Evolutionary conservation across 2,113 vertebrate species (phyloP).

Genomic region (Ammodytes marinus): DNA sequence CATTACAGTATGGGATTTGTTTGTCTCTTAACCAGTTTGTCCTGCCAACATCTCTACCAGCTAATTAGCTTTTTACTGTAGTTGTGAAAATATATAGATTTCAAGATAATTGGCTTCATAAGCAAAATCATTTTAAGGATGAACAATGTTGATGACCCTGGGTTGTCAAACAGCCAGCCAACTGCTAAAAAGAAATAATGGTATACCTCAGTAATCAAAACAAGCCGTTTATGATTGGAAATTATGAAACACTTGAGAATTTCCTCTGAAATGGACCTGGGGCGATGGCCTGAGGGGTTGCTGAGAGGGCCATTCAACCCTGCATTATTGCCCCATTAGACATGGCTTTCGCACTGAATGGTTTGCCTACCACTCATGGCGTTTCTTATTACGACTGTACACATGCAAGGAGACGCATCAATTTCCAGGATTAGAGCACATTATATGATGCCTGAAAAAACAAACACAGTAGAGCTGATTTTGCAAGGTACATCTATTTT

Average conservation of each 20-base stretch:
- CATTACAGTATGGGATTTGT: slow-evolving; percentile 36
- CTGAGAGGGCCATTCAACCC: slow-evolving; percentile 67
- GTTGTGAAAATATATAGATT: slow-evolving; percentile 27
- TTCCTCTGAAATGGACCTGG: slow-evolving; percentile 70
- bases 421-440: slow-evolving; percentile 53
- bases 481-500: slow-evolving; percentile 76
- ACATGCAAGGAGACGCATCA: slow-evolving; percentile 62
- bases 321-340: slow-evolving; percentile 77
- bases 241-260: slow-evolving; percentile 76
- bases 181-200: slow-evolving; percentile 61
- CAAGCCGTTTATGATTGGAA: slow-evolving; percentile 65
- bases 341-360: slow-evolving; percentile 68
- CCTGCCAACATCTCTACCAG: neutral
- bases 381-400: slow-evolving; percentile 55
- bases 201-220: slow-evolving; percentile 73
- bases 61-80: slow-evolving; percentile 29
- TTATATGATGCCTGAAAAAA: slow-evolving; percentile 70
- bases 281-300: slow-evolving; percentile 76
- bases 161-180: slow-evolving; percentile 37
- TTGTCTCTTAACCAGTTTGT: slow-evolving; percentile 2
- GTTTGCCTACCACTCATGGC: slow-evolving; percentile 57
- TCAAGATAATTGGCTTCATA: slow-evolving; percentile 34
- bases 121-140: slow-evolving; percentile 43
- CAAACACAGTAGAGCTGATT: slow-evolving; percentile 52
- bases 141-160: slow-evolving; percentile 51